Percentiles rank a stretch among this genome's conserved stretches.
Evolutionary conservation across 2,888 invertebrate species (phyloP).

Genomic region (Itoplectis maculator): DNA sequence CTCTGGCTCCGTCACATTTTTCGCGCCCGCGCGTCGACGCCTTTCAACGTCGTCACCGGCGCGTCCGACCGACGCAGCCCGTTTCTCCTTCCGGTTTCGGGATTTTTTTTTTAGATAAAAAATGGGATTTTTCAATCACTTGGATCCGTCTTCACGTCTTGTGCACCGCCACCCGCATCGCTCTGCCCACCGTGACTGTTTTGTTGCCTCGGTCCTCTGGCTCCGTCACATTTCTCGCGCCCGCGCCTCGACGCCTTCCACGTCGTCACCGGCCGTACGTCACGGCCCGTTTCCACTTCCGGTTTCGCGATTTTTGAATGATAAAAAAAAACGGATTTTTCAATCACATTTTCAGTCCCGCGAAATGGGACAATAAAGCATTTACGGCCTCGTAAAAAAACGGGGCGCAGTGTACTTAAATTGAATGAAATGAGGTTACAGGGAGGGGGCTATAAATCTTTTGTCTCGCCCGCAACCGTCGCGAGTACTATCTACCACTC

Average conservation of each 20-base stretch:
- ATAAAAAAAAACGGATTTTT: not conserved
- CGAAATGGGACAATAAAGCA: not conserved
- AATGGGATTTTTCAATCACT: too few relatives aligned
- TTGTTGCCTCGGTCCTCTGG: too few relatives aligned
- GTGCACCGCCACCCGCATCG: too few relatives aligned
- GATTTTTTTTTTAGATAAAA: too few relatives aligned
- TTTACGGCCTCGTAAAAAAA: slow-evolving; percentile 25
- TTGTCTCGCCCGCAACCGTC: not conserved
- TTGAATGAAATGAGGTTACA: slow-evolving; percentile 10
- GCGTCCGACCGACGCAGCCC: too few relatives aligned
- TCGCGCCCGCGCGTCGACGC: slow-evolving; percentile 2
- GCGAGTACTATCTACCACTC: slow-evolving; percentile 14
- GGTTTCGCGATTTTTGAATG: slow-evolving; percentile 8
- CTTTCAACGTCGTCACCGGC: slow-evolving; percentile 9
- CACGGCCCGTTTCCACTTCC: slow-evolving; percentile 44
- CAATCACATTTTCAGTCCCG: slow-evolving; percentile 9
- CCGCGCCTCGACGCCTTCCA: slow-evolving; percentile 35
- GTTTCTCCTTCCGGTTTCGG: too few relatives aligned
- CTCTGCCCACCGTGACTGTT: too few relatives aligned
- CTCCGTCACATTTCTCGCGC: slow-evolving; percentile 11
- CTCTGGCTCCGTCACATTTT: too few relatives aligned
- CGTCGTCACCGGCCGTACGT: slow-evolving; percentile 26
- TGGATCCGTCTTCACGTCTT: too few relatives aligned
- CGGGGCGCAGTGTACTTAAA: not conserved
- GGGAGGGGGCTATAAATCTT: slow-evolving; percentile 27